Base-by-base conservation (phyloP, 1,140 invertebrate species). In the Eriocheir sinensis region DNA sequence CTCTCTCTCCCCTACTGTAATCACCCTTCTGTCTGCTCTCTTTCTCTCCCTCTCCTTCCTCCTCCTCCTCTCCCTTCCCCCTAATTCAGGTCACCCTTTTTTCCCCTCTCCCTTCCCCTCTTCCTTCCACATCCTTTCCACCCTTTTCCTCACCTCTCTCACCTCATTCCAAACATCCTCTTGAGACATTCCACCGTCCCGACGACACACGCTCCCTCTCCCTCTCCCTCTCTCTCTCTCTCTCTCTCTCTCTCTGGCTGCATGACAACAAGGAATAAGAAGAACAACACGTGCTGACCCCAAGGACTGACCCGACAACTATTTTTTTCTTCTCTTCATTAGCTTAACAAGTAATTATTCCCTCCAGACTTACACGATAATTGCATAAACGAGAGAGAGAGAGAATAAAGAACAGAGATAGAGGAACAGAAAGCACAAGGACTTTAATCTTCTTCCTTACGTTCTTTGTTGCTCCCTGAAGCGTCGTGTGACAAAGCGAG, bases 191-290 rank as follows among this genome's bases (percentile, higher is more conserved):
- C 41, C 85, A 40, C 85, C 27, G 15, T 38, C 85, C 41, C 9
- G 17, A 38, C 41, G 27, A 40, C 85, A 40, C 85, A 40, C 32
- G 15, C 34, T 86, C 34, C 38, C 85, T 86, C 34, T 86, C 34
- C 38, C 34, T 86, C 34, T 86, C 34, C 38, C 34, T 86, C 34
- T 86, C 34, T 86, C 34, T 86, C 34, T 86, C 34, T 86, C 85
- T 86, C 34, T 86, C 85, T 38, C 34, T 86, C 85, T 86, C 85
- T 86, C 83, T 86, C 83, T 86, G 4, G 21, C 15, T 36, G 30
- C 80, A 32, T 36, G 2, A 2, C 36, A 12, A 83, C 80, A 12
- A 36, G 32, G 9, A 72, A n/a, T 72, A 72, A 72, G 27, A 72
- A 72, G 27, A 72, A 21, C 60, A 72, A 72, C 60, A n/a, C 60